A percentile compares a stretch with the other conserved stretches of the same genome.
phyloP scores from a whole-genome alignment of 2,888 invertebrate species.

The Spodoptera exigua region DNA sequence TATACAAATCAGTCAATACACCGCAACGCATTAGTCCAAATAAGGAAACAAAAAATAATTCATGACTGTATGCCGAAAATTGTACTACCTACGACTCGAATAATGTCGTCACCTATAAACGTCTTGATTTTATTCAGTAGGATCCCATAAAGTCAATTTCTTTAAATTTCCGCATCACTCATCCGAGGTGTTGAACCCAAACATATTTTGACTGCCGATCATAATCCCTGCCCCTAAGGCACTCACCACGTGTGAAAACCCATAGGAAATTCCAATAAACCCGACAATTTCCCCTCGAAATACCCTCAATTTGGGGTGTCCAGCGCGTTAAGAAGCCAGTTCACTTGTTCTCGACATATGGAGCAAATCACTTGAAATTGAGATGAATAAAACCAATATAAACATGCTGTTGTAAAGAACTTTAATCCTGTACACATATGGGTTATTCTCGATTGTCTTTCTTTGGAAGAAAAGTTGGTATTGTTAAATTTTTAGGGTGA shows the following conservation, averaged over 20 bases:
- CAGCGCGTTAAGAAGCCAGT: constrained; percentile 81
- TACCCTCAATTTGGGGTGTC: constrained; percentile 86
- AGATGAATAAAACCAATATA: constrained; percentile 60
- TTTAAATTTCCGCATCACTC: constrained; percentile 12
- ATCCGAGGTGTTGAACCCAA: constrained; percentile 29
- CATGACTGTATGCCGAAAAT: too few relatives aligned
- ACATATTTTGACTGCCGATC: constrained; percentile 44
- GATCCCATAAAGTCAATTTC: background rate
- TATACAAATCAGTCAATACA: too few relatives aligned
- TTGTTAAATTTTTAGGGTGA: constrained; percentile 78
- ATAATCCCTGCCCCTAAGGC: constrained; percentile 62
- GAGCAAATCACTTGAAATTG: constrained; percentile 79
- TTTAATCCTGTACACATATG: constrained; percentile 43
- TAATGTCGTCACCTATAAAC: too few relatives aligned
- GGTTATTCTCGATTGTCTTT: constrained; percentile 44
- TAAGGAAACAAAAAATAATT: too few relatives aligned
- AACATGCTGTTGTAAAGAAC: constrained; percentile 28
- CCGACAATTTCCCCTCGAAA: constrained; percentile 78
- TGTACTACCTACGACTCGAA: too few relatives aligned
- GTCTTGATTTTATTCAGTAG: background rate
- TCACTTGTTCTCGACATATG: constrained; percentile 87
- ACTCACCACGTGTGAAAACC: constrained; percentile 76
- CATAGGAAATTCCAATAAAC: constrained; percentile 86
- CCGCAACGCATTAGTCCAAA: too few relatives aligned
- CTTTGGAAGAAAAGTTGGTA: constrained; percentile 55